Evolutionary conservation across 2,888 invertebrate species (phyloP), one percentile per base, ranked within the genome.

Genomic region (Drosophila mulleri): DNA sequence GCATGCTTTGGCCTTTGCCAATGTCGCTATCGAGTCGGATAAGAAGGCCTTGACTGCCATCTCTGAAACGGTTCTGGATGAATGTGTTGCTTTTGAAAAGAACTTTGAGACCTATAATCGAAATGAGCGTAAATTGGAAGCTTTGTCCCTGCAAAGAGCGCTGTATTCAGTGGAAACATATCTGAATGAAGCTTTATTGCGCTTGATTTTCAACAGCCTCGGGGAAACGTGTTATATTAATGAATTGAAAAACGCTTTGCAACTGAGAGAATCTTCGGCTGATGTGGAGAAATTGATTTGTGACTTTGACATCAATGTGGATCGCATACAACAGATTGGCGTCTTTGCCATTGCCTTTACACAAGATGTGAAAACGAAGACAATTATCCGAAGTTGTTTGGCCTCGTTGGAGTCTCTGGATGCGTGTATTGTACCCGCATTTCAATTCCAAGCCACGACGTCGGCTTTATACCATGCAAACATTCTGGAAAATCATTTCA

Each of bases 381-480:
- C 92, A 3, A 81, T 82, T 8, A 81, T 93, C 1, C 90, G 91
- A 5, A 93, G 92, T 58, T 91, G 90, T 35, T 75, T 93, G 48
- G 92, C 93, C 14, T 92, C 93, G 0, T 71, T 93, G 26, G 93
- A 93, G 62, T 90, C 92, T 0, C 63, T 93, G 18, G 92, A 93
- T 54, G 75, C 91, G 1, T 90, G 85, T 39, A 89, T 93, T 58
- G 91, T 93, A 41, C 92, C 93, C 0, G 90, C 92, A 1, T 72
- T 93, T 23, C 90, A 91, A 66, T 60, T 80, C 3, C 71, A 81
- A 8, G 53, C 67, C 8, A 67, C 82, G 6, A 56, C 64, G 0
- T 47, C 59, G 4, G 71, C 70, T 12, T 5, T 14, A 11, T 62
- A 53, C 20, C 87, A 91, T 71, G 89, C 91, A 0, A 78, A 86